A percentile compares a stretch with the other conserved stretches of the same genome.
Conservation (phyloP, 2,113 vertebrate species). For the Acanthochromis polyacanthus region DNA sequence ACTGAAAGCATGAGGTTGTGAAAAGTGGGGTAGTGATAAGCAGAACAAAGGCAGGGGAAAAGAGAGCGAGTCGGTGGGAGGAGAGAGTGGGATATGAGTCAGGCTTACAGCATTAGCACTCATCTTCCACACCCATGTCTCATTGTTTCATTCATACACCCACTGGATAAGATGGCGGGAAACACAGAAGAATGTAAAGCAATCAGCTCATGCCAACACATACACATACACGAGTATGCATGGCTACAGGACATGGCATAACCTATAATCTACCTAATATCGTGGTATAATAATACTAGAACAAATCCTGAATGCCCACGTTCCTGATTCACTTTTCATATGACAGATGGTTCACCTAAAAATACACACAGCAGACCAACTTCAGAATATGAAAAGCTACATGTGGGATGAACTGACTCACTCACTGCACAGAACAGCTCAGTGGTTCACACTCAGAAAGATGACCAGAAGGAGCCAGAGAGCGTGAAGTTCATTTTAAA, state of each 20-base stretch:
- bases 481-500: slow-evolving; percentile 6
- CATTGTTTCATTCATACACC: slow-evolving; percentile 63
- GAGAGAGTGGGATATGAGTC: slow-evolving; percentile 64
- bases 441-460: slow-evolving; percentile 33
- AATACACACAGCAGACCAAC: slow-evolving; percentile 63
- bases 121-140: slow-evolving; percentile 66
- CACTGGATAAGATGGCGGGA: slow-evolving; percentile 46
- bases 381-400: slow-evolving; percentile 61
- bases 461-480: slow-evolving; percentile 27
- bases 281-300: slow-evolving; percentile 12
- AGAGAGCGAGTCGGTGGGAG: slow-evolving; percentile 49
- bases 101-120: slow-evolving; percentile 56
- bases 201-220: not conserved
- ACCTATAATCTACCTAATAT: slow-evolving; percentile 22
- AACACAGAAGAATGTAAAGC: not conserved
- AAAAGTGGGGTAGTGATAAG: slow-evolving; percentile 25
- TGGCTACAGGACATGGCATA: slow-evolving; percentile 13
- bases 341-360: slow-evolving; percentile 74
- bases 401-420: slow-evolving; percentile 77
- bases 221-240: not conserved
- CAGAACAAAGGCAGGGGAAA: slow-evolving; percentile 53
- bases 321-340: slow-evolving; percentile 38
- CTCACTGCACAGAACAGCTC: slow-evolving; percentile 42
- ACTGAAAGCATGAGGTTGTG: slow-evolving; percentile 2
- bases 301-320: slow-evolving; percentile 20